phyloP scores from a whole-genome alignment of 1,140 invertebrate species.

The Pogonus chalceus region DNA sequence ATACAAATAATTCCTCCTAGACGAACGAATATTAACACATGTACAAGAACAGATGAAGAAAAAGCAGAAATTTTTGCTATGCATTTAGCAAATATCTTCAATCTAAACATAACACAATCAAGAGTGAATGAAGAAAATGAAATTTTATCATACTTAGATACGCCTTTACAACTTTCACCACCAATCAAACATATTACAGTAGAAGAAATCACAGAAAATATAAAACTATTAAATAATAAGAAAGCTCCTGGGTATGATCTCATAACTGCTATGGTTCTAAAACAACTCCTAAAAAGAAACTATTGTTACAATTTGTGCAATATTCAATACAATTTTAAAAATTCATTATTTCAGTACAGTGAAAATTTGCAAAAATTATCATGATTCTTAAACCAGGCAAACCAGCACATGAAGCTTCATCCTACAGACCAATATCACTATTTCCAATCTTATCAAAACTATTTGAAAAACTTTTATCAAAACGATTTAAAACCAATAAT shows the following conservation, averaged over 20 bases:
- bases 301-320: slow-evolving; percentile 11
- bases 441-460: slow-evolving; percentile 18
- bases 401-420: slow-evolving; percentile 9
- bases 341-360: slow-evolving; percentile 8
- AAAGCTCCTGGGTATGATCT: slow-evolving; percentile 20
- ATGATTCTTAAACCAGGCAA: slow-evolving; percentile 21
- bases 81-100: slow-evolving; percentile 2
- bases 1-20: slow-evolving; percentile 17
- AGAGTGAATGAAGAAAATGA: not conserved
- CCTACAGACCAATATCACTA: slow-evolving; percentile 18
- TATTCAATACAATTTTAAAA: slow-evolving; percentile 9
- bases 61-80: slow-evolving; percentile 9
- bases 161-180: not conserved
- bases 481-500: slow-evolving; percentile 14
- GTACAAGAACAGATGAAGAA: slow-evolving; percentile 20
- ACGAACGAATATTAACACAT: slow-evolving; percentile 13
- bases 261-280: slow-evolving; percentile 17
- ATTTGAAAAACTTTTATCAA: slow-evolving; percentile 18
- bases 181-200: not conserved
- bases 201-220: slow-evolving; percentile 7
- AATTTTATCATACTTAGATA: not conserved
- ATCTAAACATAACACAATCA: slow-evolving; percentile 2
- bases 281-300: slow-evolving; percentile 17
- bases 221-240: slow-evolving; percentile 7
- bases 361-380: slow-evolving; percentile 20